A percentile compares a stretch with the other conserved stretches of the same genome.
Evolutionary conservation across 1,140 invertebrate genomes (phyloP).

Genomic region (Drosophila dunni): DNA sequence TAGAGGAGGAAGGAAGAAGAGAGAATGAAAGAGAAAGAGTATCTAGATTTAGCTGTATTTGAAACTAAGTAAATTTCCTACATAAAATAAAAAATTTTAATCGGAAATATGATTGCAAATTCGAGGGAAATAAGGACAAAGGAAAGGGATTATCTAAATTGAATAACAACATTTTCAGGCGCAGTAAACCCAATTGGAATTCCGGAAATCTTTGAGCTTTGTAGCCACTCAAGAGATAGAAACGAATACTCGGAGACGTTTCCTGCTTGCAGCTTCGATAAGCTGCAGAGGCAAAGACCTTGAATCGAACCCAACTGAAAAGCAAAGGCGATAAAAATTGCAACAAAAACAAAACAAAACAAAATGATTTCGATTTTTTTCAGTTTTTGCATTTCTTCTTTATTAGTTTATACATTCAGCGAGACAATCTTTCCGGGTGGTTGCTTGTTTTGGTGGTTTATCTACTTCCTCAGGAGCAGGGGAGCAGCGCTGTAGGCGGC

Average conservation of each 20-base stretch:
- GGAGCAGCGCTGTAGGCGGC: constrained; percentile 53
- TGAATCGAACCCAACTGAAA: constrained; percentile 17
- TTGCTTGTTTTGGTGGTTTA: constrained; percentile 6
- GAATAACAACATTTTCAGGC: neutral
- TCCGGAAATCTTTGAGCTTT: constrained; percentile 37
- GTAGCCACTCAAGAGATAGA: constrained; percentile 16
- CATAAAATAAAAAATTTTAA: neutral
- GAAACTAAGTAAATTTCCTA: constrained; percentile 1
- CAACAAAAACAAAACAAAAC: constrained; percentile 9
- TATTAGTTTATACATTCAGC: constrained; percentile 37
- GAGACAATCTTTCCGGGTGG: constrained; percentile 8
- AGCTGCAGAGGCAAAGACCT: constrained; percentile 38
- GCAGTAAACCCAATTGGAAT: neutral
- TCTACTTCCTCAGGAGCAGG: constrained; percentile 71
- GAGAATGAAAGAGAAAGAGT: neutral
- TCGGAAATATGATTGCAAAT: neutral
- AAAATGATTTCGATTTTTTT: neutral
- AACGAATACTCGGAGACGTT: constrained; percentile 12
- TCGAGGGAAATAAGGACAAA: neutral
- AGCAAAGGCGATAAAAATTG: neutral
- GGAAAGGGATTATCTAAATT: neutral
- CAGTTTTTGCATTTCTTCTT: constrained; percentile 13
- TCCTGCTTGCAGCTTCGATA: constrained; percentile 35
- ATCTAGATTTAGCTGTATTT: neutral
- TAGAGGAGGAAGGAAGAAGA: too few species aligned